phyloP scores from a whole-genome alignment of 2,888 invertebrate species.

The Cybosia mesomella region DNA sequence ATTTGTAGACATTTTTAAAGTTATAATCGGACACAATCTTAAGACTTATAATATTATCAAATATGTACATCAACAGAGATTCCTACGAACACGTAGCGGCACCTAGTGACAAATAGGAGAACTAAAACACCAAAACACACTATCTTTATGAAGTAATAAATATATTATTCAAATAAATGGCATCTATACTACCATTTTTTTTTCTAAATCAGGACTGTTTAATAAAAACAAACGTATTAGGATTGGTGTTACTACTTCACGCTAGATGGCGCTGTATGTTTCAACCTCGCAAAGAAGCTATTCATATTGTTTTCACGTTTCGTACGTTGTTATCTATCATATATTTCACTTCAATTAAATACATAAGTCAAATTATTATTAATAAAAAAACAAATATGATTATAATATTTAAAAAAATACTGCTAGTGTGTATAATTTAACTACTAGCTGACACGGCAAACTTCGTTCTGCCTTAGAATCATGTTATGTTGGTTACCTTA shows the following conservation, averaged over 20 bases:
- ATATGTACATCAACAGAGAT: neutral
- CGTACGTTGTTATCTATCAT: neutral
- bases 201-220: neutral
- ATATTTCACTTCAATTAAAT: too few species aligned
- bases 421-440: too few species aligned
- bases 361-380: too few species aligned
- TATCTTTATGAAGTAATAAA: neutral
- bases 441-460: too few species aligned
- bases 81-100: constrained; percentile 29
- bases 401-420: too few species aligned
- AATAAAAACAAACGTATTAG: neutral
- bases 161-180: neutral
- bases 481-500: too few species aligned
- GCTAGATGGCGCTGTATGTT: constrained; percentile 44
- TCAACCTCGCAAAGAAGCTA: constrained; percentile 7
- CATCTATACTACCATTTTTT: neutral
- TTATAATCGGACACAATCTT: neutral
- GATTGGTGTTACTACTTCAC: constrained; percentile 28
- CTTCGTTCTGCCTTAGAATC: too few species aligned
- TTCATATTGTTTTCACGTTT: neutral
- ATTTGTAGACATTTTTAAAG: neutral
- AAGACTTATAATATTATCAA: neutral
- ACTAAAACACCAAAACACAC: constrained; percentile 18
- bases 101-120: constrained; percentile 46
- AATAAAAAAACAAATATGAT: too few species aligned